Evolutionary conservation across 2,888 invertebrate genomes (phyloP), one percentile per base, ranked within the genome.

Genomic region (Ernsta delagoae): DNA sequence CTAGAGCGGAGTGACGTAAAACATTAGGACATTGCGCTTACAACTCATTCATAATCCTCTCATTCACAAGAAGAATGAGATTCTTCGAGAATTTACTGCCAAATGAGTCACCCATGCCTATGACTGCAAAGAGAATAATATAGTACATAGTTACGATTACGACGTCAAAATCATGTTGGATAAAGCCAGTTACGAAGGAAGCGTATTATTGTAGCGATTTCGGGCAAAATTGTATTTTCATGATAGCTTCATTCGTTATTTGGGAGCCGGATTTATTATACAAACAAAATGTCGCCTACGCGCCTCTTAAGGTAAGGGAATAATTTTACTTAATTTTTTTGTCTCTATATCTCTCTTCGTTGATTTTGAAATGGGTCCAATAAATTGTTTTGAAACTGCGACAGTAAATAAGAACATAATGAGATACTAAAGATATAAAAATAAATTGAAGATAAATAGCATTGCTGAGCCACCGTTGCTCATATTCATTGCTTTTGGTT

Each of bases 281-380:
- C 43, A 67, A 67, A 56, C 61, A 61, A 43, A 66, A 39, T 16
- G 36, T 67, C 67, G 60, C 56, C 61, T 67, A 54, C 67, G 67
- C 67, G 12, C 16, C 48, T 61, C 45, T 62, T 50, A 50, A 50
- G 48, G 50, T 9, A 39, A 50, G n/a, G 7, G 36, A 61, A 36
- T 50, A 36, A 61, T 9, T 31, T 50, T 12, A 4, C 41, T 53
- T 53, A 36, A 50, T 4, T 34, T 36, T 62, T 5, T 60, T 24
- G 16, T 60, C 34, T n/a, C 36, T 39, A n/a, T 9, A 57, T 54
- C 11, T 34, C 12, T 54, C 39, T 12, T 57, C 7, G n/a, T 57
- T 57, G 39, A 12, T 39, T 57, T 57, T 57, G 12, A 57, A 57
- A 34, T 31, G 31, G 7, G 24, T 11, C 12, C 54, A 54, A 54